Conservation (phyloP, 1,140 invertebrate genomes). For the Tribolium castaneum region DNA sequence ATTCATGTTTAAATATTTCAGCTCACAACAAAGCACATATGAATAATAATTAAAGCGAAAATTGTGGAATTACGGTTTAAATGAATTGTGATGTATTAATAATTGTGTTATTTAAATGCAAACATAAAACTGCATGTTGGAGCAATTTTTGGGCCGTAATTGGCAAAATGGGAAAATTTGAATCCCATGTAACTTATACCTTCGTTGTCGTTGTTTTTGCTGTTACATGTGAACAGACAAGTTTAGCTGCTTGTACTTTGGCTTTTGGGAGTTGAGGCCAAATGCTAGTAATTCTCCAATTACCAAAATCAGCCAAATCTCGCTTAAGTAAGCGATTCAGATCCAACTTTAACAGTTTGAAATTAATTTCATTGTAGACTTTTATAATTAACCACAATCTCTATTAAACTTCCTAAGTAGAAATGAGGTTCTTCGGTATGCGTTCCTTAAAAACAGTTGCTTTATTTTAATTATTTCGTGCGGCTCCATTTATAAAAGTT, state of each 20-base stretch:
- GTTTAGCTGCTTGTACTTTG: neutral
- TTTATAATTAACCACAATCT: neutral
- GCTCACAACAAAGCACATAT: neutral
- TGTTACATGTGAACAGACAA: neutral
- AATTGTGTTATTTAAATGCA: neutral
- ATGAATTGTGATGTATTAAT: neutral
- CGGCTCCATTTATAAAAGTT: neutral
- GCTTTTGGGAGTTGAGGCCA: neutral
- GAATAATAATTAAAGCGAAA: neutral
- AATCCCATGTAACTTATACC: neutral
- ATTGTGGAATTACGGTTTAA: neutral
- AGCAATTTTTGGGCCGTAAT: neutral
- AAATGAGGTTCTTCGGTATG: neutral
- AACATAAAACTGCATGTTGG: neutral
- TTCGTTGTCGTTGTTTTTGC: neutral
- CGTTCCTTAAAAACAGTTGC: neutral
- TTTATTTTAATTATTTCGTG: too few species aligned
- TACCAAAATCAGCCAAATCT: neutral
- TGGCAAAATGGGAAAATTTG: neutral
- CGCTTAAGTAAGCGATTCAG: neutral
- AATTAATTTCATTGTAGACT: conserved; percentile 20
- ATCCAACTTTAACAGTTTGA: neutral
- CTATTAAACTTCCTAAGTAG: neutral
- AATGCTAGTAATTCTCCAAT: neutral
- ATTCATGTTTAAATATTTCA: neutral